Evolutionary conservation across 2,888 invertebrate species (phyloP).

Genomic region (Pachliopta kotzebuea): DNA sequence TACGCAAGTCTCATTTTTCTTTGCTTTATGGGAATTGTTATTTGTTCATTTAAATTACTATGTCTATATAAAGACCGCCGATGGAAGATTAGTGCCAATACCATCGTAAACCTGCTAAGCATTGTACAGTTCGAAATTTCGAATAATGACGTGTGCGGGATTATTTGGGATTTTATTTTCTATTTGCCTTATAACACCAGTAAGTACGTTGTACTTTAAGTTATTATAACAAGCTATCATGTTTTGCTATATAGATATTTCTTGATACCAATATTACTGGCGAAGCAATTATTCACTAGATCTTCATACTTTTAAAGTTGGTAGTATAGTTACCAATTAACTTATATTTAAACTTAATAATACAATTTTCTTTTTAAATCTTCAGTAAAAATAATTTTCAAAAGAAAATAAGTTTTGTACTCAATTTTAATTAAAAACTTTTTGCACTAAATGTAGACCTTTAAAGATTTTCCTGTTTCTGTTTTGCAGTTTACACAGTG

Average conservation of each 20-base stretch:
- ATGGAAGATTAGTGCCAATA: background rate
- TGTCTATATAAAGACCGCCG: slow-evolving; percentile 9
- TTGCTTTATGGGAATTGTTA: slow-evolving; percentile 7
- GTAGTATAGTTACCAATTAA: no score
- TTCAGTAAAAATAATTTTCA: background rate
- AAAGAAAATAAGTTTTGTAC: background rate
- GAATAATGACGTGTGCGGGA: background rate
- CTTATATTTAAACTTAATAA: background rate
- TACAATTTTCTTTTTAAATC: background rate
- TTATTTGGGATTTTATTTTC: slow-evolving; percentile 1
- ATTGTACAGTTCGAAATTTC: background rate
- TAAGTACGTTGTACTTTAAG: slow-evolving; percentile 4
- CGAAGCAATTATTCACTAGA: background rate
- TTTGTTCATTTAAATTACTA: slow-evolving; percentile 1
- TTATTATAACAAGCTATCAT: background rate
- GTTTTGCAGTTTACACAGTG: slow-evolving; percentile 39
- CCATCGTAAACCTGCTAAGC: background rate
- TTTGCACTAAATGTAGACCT: background rate
- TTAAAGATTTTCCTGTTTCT: slow-evolving; percentile 13
- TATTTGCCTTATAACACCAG: slow-evolving; percentile 4
- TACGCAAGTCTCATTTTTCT: background rate
- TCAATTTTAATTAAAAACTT: background rate
- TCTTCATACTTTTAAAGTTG: no score
- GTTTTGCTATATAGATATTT: no score
- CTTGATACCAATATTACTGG: background rate